Conservation (phyloP, 2,888 invertebrate species). For the Agriopis aurantiaria region DNA sequence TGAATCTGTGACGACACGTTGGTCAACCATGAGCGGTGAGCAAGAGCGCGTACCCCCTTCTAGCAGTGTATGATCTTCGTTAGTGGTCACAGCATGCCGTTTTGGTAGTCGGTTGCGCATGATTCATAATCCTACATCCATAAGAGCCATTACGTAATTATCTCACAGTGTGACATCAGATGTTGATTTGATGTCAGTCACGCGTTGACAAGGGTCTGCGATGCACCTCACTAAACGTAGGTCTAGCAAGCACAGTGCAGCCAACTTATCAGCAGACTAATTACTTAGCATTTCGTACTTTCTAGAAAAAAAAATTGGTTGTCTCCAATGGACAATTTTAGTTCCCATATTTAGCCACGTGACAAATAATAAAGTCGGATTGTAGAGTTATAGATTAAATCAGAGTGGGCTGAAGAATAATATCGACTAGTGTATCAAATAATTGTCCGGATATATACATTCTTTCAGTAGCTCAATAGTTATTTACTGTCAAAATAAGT, state of each 20-base stretch:
- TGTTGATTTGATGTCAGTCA: not conserved
- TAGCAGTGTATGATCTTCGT: not conserved
- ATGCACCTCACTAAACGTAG: conserved; percentile 17
- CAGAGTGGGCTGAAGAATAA: not conserved
- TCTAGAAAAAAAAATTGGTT: too few species aligned
- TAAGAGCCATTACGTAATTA: not conserved
- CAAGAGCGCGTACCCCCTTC: too few species aligned
- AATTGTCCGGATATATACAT: not conserved
- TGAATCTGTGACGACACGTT: too few species aligned
- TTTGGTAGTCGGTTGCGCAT: not conserved
- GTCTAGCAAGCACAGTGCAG: not conserved
- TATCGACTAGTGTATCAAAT: not conserved
- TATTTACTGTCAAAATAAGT: too few species aligned
- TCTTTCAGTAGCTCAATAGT: too few species aligned
- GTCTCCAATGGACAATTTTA: too few species aligned
- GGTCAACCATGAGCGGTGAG: too few species aligned
- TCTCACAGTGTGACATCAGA: conserved; percentile 6
- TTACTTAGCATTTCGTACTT: too few species aligned
- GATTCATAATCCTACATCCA: not conserved
- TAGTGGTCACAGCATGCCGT: not conserved
- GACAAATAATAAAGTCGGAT: too few species aligned
- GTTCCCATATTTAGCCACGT: too few species aligned
- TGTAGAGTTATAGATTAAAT: too few species aligned
- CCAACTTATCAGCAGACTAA: too few species aligned
- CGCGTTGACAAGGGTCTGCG: not conserved